A percentile compares a stretch with the other conserved stretches of the same genome.
Evolutionary conservation across 2,888 invertebrate species (phyloP).

Genomic region (Protodeltote pygarga): DNA sequence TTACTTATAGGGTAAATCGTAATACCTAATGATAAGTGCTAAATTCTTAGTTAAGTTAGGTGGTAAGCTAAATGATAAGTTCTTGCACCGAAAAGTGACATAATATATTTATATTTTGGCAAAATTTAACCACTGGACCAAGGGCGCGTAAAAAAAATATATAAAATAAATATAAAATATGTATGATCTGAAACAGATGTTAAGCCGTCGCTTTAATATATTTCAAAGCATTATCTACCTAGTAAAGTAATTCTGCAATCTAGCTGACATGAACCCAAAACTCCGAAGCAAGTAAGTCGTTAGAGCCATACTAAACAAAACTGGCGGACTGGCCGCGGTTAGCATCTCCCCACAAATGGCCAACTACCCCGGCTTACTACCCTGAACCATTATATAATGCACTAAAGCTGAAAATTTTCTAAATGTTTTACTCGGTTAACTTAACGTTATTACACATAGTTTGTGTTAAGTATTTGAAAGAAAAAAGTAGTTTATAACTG

Average conservation of each 20-base stretch:
- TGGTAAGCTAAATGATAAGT: too few species aligned
- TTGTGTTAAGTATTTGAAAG: constrained; percentile 5
- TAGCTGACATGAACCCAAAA: constrained; percentile 7
- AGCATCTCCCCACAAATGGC: constrained; percentile 55
- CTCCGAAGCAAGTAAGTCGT: constrained; percentile 11
- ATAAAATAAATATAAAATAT: too few species aligned
- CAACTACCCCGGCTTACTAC: constrained; percentile 43
- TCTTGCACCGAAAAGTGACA: too few species aligned
- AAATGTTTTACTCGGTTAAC: constrained; percentile 22
- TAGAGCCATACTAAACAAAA: constrained; percentile 56
- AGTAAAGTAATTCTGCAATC: neutral
- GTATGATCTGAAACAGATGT: too few species aligned
- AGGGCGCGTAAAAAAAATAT: too few species aligned
- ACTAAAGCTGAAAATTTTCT: constrained; percentile 20
- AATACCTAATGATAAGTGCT: too few species aligned
- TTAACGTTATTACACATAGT: constrained; percentile 8
- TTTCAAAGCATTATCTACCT: neutral
- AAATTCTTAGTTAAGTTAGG: too few species aligned
- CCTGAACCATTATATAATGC: constrained; percentile 37
- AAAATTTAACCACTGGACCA: too few species aligned
- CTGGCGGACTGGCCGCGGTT: constrained; percentile 44
- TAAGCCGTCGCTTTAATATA: too few species aligned
- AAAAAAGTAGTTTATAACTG: constrained; percentile 1
- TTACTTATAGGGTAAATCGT: too few species aligned
- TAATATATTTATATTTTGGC: too few species aligned